These are phyloP conservation scores for Heliconius eleuchia DNA, from an alignment of 1,140 invertebrate species.

Conservation along the genomic window DNA sequence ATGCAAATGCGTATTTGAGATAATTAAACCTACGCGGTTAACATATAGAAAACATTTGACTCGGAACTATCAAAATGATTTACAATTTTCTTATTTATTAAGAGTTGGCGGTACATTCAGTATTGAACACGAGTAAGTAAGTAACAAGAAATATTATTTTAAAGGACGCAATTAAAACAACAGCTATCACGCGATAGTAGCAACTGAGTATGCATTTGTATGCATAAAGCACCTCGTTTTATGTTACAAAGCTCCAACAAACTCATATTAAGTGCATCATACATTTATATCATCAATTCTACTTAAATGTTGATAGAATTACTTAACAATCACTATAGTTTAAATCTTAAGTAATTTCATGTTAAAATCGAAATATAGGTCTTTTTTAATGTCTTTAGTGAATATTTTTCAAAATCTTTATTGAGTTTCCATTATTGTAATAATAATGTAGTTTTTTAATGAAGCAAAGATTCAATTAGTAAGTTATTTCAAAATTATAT, in stretches of 20 bases:
- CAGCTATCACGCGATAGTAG: neutral
- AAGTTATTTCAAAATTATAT: no score
- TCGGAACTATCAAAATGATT: neutral
- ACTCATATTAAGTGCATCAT: neutral
- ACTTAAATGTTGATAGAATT: neutral
- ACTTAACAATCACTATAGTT: neutral
- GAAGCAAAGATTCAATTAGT: neutral
- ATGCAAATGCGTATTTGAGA: neutral
- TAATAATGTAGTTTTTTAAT: neutral
- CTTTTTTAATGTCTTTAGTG: no score
- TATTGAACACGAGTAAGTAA: neutral
- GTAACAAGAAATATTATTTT: neutral
- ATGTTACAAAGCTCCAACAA: neutral
- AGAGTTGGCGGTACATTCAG: neutral
- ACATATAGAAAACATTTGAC: neutral
- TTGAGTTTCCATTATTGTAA: neutral
- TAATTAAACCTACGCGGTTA: neutral
- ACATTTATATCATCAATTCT: neutral
- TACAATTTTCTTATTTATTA: neutral
- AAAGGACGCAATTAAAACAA: slow-evolving; percentile 6
- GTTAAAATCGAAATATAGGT: neutral
- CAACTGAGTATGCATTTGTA: neutral
- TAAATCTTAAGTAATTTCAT: neutral
- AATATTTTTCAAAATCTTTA: no score
- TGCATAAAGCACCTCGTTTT: neutral